A percentile compares a stretch with the other conserved stretches of the same genome.
Conservation (phyloP, 2,888 invertebrate species). For the Phortica okadai region DNA sequence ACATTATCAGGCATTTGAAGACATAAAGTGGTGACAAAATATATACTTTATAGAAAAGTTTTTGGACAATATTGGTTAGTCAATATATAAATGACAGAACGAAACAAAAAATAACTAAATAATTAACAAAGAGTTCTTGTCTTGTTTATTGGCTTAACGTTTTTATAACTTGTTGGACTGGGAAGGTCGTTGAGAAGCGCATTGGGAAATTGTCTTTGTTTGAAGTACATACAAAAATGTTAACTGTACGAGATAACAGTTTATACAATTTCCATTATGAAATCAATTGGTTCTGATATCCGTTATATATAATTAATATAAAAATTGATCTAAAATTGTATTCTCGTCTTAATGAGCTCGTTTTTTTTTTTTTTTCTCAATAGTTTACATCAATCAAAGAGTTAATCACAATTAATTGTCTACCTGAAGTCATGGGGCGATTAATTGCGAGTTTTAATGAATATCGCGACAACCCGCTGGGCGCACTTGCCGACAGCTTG, state of each 20-base stretch:
- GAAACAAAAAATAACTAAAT: not conserved
- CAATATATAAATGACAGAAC: not conserved
- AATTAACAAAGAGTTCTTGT: too few species aligned
- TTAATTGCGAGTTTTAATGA: constrained; percentile 2
- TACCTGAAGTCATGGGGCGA: not conserved
- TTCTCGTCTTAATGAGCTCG: not conserved
- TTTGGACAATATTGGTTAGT: not conserved
- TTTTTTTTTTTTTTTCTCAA: too few species aligned
- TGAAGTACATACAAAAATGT: not conserved
- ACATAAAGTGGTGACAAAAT: too few species aligned
- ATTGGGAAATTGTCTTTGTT: too few species aligned
- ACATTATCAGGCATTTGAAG: too few species aligned
- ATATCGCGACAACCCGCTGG: constrained; percentile 3
- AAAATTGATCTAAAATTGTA: not conserved
- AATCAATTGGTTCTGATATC: not conserved
- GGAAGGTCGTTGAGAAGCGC: too few species aligned
- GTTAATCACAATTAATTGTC: too few species aligned
- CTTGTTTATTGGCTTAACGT: too few species aligned
- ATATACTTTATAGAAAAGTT: constrained; percentile 10
- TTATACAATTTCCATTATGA: not conserved
- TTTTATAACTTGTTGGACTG: too few species aligned
- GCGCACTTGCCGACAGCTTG: constrained; percentile 7
- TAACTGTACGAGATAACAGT: not conserved
- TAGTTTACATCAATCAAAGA: too few species aligned
- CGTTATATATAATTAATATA: constrained; percentile 1